These are phyloP conservation scores for Schizothorax lantsangensis DNA, from an alignment of 2,797 vertebrate species.

Conservation along the genomic window DNA sequence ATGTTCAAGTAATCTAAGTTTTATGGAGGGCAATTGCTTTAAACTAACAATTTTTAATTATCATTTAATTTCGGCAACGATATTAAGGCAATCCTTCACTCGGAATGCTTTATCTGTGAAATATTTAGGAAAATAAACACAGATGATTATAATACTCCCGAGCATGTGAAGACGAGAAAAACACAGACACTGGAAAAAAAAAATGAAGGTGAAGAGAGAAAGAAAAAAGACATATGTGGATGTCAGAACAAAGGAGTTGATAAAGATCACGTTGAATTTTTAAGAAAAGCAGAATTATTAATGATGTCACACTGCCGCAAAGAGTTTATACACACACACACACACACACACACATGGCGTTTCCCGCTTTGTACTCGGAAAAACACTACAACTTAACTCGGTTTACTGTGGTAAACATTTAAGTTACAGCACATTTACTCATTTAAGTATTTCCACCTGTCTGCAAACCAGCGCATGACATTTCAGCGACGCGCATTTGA, in stretches of 20 bases:
- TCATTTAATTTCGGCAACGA: constrained; percentile 93
- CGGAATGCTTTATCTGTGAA: constrained; percentile 77
- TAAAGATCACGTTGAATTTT: constrained; percentile 16
- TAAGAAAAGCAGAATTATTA: constrained; percentile 9
- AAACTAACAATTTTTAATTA: constrained; percentile 99
- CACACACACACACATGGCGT: neutral
- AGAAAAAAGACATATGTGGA: constrained; percentile 9
- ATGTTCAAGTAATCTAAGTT: constrained; percentile 99
- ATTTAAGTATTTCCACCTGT: constrained; percentile 44
- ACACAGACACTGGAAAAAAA: neutral
- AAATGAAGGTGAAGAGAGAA: constrained; percentile 25
- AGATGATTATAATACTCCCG: constrained; percentile 73
- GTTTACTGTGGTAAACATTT: constrained; percentile 25
- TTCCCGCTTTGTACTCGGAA: neutral
- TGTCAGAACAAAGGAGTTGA: constrained; percentile 41
- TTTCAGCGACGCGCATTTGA: constrained; percentile 55
- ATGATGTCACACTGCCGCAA: constrained; percentile 25
- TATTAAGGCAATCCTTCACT: constrained; percentile 92
- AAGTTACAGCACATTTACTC: constrained; percentile 20
- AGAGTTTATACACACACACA: neutral
- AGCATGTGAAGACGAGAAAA: constrained; percentile 44
- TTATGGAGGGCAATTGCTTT: constrained; percentile 98
- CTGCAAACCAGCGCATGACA: constrained; percentile 32
- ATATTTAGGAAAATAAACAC: constrained; percentile 77
- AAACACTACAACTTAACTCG: constrained; percentile 2